Evolutionary conservation across 2,113 vertebrate species (phyloP).

Genomic region (Dromas ardeola): DNA sequence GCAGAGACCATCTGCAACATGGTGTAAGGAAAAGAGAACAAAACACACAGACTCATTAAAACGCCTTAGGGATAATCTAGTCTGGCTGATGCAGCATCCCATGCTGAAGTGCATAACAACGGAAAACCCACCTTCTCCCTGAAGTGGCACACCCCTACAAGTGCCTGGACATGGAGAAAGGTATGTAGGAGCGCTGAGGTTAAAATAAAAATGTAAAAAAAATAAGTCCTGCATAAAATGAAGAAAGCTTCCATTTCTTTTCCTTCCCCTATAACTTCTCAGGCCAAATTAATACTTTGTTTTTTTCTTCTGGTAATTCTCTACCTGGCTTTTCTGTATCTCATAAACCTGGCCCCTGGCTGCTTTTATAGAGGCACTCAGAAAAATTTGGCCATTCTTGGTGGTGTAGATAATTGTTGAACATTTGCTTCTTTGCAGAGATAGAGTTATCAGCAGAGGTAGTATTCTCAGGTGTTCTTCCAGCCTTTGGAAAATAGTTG

Average conservation of each 20-base stretch:
- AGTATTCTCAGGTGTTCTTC: slow-evolving; percentile 26
- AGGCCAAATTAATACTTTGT: background rate
- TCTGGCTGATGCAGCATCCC: background rate
- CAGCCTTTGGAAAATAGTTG: slow-evolving; percentile 12
- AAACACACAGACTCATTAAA: background rate
- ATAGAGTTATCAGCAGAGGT: slow-evolving; percentile 19
- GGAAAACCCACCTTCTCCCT: background rate
- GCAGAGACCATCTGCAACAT: background rate
- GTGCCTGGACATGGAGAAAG: background rate
- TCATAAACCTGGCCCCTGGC: background rate
- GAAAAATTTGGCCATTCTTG: slow-evolving; percentile 17
- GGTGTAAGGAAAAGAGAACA: background rate
- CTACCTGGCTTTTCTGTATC: background rate
- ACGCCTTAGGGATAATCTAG: background rate
- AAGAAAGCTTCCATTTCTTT: background rate
- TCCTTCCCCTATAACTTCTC: background rate
- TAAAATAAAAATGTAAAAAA: background rate
- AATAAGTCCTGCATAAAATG: background rate
- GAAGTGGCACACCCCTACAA: background rate
- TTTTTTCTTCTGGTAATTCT: background rate
- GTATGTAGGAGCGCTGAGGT: background rate
- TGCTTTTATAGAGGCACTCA: background rate
- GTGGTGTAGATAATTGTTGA: background rate
- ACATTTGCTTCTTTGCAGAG: slow-evolving; percentile 1
- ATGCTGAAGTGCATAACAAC: background rate